These are phyloP conservation scores for Gryllus longicercus DNA, from an alignment of 2,888 invertebrate species.

Conservation along the genomic window DNA sequence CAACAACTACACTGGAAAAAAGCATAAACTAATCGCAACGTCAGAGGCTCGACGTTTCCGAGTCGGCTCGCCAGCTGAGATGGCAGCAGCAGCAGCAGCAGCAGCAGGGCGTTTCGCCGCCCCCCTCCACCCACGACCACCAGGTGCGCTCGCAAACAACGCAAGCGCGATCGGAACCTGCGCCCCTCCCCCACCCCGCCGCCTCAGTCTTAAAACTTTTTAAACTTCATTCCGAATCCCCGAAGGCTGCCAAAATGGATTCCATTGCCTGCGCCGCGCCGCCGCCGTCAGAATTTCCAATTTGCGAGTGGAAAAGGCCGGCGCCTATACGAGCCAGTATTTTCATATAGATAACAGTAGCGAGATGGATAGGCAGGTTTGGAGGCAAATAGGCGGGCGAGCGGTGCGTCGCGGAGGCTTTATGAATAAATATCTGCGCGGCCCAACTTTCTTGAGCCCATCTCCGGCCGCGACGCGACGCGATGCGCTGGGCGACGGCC, in stretches of 20 bases:
- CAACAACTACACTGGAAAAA: too few relatives aligned
- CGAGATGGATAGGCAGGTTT: constrained; percentile 7
- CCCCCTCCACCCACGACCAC: too few relatives aligned
- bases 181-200: not conserved
- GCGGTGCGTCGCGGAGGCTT: not conserved
- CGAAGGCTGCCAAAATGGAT: constrained; percentile 3
- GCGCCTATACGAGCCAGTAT: not conserved
- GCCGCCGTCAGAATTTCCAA: constrained; percentile 7
- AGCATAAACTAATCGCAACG: too few relatives aligned
- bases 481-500: too few relatives aligned
- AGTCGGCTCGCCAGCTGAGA: too few relatives aligned
- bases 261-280: constrained; percentile 7
- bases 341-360: constrained; percentile 11
- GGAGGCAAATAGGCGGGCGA: not conserved
- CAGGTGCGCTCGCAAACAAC: too few relatives aligned
- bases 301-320: not conserved
- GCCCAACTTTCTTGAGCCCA: not conserved
- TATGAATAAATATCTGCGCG: not conserved
- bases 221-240: not conserved
- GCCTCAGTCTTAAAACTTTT: constrained; percentile 3
- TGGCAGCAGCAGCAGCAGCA: too few relatives aligned
- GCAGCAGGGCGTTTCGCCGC: too few relatives aligned
- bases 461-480: not conserved
- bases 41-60: too few relatives aligned
- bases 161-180: too few relatives aligned